Percentiles rank a stretch among this genome's conserved stretches.
Evolutionary conservation across 2,888 invertebrate species (phyloP).

Genomic region (Brenthis daphne): DNA sequence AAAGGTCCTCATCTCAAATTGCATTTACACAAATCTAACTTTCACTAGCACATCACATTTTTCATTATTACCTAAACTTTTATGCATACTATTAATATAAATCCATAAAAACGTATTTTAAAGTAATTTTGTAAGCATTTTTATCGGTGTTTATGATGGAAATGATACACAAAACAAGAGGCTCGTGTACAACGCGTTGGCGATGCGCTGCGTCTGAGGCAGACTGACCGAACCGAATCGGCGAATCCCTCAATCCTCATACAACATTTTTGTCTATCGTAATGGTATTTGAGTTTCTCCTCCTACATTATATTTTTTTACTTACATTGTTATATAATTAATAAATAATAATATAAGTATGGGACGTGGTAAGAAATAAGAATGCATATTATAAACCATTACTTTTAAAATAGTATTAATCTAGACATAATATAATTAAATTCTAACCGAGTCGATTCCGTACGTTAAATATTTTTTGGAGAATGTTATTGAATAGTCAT

Average conservation of each 20-base stretch:
- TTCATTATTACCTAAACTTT: constrained; percentile 22
- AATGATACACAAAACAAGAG: not conserved
- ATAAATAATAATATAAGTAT: too few species aligned
- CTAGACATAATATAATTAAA: too few species aligned
- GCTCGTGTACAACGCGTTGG: not conserved
- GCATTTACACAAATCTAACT: constrained; percentile 65
- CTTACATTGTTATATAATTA: too few species aligned
- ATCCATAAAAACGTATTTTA: constrained; percentile 15
- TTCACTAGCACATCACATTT: constrained; percentile 63
- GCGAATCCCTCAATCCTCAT: not conserved
- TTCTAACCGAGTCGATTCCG: too few species aligned
- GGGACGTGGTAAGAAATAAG: too few species aligned
- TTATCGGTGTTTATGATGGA: constrained; percentile 15
- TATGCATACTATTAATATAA: constrained; percentile 4
- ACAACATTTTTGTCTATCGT: not conserved
- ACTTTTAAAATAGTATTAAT: too few species aligned
- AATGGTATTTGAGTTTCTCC: not conserved
- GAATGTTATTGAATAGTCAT: too few species aligned
- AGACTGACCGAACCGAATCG: constrained; percentile 3
- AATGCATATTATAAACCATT: too few species aligned
- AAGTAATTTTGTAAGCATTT: constrained; percentile 16
- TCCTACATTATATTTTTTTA: not conserved
- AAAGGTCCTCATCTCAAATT: constrained; percentile 72
- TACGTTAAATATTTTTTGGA: too few species aligned
- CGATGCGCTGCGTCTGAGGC: constrained; percentile 13